Conservation (phyloP, 1,140 invertebrate species). For the Tetramorium alpestre region DNA sequence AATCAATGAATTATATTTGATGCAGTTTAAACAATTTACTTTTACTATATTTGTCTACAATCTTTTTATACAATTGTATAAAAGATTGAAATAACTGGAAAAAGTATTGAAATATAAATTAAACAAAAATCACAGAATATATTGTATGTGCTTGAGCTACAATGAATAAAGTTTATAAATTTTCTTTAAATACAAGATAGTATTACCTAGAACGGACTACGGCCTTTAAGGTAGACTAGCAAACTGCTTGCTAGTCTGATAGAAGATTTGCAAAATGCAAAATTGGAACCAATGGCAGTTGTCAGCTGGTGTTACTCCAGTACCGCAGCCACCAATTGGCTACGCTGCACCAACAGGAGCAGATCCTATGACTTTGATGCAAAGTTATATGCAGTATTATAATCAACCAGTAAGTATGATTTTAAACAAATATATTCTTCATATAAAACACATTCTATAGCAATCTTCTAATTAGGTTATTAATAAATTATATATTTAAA, state of each 20-base stretch:
- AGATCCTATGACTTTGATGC: constrained; percentile 84
- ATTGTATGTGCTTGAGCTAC: not conserved
- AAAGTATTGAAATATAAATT: not conserved
- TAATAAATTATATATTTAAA: not conserved
- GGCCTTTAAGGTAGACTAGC: constrained; percentile 78
- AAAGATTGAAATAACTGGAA: not conserved
- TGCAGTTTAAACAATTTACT: not conserved
- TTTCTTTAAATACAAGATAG: constrained; percentile 81
- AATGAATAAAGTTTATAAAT: constrained; percentile 66
- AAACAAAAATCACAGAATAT: not conserved
- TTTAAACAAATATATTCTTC: constrained; percentile 23
- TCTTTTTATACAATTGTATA: constrained; percentile 21
- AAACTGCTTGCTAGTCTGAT: constrained; percentile 68
- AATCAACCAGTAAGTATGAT: constrained; percentile 84
- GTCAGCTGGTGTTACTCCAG: constrained; percentile 79
- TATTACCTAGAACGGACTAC: constrained; percentile 77
- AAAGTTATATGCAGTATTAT: constrained; percentile 85
- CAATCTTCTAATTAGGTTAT: not conserved
- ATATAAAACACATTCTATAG: not conserved
- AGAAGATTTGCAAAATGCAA: constrained; percentile 82
- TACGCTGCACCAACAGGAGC: constrained; percentile 78
- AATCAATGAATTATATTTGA: not conserved
- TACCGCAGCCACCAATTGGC: constrained; percentile 83
- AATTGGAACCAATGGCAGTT: constrained; percentile 85
- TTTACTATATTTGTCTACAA: not conserved